Conservation (phyloP, 2,113 vertebrate species). For the Lasiurus cinereus region DNA sequence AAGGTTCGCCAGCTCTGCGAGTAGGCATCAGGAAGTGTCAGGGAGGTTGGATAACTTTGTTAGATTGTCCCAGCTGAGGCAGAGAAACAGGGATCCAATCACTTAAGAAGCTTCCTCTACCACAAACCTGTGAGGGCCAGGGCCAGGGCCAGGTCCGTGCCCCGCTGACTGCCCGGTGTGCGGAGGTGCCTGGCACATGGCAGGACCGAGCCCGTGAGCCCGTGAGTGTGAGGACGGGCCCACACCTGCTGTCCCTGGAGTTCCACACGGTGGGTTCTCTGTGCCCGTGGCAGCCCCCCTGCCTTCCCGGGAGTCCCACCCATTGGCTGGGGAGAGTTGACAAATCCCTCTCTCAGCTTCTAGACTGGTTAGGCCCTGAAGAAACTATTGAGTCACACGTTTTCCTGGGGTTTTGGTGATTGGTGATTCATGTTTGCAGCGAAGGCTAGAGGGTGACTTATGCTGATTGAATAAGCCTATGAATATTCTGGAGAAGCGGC, state of each 20-base stretch:
- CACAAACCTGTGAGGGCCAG: neutral
- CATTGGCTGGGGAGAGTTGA: neutral
- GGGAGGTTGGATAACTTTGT: neutral
- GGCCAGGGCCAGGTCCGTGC: neutral
- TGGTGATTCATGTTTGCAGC: constrained; percentile 33
- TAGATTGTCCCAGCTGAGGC: neutral
- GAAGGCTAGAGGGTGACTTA: constrained; percentile 61
- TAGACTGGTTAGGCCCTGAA: neutral
- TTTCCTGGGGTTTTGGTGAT: constrained; percentile 35
- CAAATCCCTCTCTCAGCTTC: neutral
- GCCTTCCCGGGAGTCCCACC: neutral
- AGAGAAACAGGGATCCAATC: neutral
- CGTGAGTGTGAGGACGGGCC: accelerated
- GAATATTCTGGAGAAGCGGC: constrained; percentile 15
- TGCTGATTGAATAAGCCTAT: constrained; percentile 31
- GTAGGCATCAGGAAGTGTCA: neutral
- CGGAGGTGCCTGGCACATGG: neutral
- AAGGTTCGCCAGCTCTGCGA: neutral
- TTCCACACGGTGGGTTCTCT: neutral
- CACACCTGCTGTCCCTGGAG: neutral
- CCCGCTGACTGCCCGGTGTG: accelerated
- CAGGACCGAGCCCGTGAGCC: accelerated
- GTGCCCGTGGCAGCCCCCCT: accelerated
- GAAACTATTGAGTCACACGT: constrained; percentile 6
- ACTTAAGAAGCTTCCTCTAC: neutral